Conservation (phyloP, 2,797 vertebrate species). For the Lepus townsendii region DNA sequence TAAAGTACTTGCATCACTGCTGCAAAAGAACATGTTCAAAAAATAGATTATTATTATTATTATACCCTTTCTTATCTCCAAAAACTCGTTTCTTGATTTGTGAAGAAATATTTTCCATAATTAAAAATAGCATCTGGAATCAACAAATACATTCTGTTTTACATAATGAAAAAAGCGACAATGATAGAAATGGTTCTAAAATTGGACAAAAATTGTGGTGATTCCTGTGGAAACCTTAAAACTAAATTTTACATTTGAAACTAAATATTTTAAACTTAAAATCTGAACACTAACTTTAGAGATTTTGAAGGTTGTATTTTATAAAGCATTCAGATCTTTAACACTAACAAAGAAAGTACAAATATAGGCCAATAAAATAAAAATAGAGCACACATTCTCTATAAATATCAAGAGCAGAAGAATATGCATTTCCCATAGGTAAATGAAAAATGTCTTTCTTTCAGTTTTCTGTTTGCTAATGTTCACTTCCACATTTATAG, state of each 20-base stretch:
- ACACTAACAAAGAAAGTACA: slow-evolving; percentile 21
- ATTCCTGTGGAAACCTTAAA: slow-evolving; percentile 17
- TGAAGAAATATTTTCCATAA: not conserved
- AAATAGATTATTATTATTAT: slow-evolving; percentile 9
- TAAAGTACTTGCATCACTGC: not conserved
- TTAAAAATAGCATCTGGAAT: slow-evolving; percentile 28
- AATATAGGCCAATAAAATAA: not conserved
- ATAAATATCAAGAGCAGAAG: slow-evolving; percentile 14
- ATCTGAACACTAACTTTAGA: not conserved
- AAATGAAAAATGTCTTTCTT: not conserved
- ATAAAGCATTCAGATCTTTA: slow-evolving; percentile 46
- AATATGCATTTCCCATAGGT: not conserved
- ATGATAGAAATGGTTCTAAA: slow-evolving; percentile 7
- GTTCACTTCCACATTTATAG: slow-evolving; percentile 11
- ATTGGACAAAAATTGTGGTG: slow-evolving; percentile 40
- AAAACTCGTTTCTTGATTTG: slow-evolving; percentile 18
- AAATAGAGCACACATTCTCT: not conserved
- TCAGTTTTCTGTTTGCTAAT: slow-evolving; percentile 3
- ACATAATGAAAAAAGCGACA: not conserved
- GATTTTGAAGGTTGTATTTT: not conserved
- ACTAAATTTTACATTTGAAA: not conserved
- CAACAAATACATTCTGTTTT: not conserved
- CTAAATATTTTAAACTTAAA: not conserved
- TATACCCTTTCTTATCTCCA: slow-evolving; percentile 6
- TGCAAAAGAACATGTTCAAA: not conserved